A percentile compares a stretch with the other conserved stretches of the same genome.
phyloP scores from a whole-genome alignment of 2,888 invertebrate genomes.

The Strigamia transsilvanica region DNA sequence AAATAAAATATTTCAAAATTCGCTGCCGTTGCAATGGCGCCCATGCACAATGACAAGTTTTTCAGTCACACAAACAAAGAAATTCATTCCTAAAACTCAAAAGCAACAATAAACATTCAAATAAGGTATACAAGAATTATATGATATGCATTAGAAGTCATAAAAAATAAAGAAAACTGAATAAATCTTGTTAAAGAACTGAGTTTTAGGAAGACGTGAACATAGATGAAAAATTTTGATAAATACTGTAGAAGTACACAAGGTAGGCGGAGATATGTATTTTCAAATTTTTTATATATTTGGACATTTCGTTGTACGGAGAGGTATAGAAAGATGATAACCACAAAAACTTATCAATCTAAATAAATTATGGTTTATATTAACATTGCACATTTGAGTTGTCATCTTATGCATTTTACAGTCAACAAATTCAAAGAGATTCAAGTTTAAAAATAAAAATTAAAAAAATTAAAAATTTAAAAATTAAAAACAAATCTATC shows the following conservation, averaged over 20 bases:
- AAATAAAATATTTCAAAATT: too few relatives aligned
- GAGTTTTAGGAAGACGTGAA: background rate
- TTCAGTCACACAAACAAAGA: background rate
- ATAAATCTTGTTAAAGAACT: background rate
- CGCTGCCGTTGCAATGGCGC: too few relatives aligned
- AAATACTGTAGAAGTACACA: background rate
- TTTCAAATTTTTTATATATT: background rate
- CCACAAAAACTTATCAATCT: background rate
- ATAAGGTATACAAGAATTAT: background rate
- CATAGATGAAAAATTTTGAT: background rate
- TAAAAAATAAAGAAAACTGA: background rate
- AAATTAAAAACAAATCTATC: background rate
- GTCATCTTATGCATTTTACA: background rate
- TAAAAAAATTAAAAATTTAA: background rate
- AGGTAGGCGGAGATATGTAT: background rate
- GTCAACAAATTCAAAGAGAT: background rate
- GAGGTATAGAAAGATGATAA: background rate
- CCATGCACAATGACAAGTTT: too few relatives aligned
- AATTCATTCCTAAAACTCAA: background rate
- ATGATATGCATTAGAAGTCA: background rate
- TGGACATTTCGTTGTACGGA: background rate
- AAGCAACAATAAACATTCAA: background rate
- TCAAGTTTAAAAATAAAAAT: background rate
- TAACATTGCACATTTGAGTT: constrained; percentile 28
- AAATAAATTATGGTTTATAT: constrained; percentile 23